Percentiles rank a stretch among this genome's conserved stretches.
Conservation (phyloP, 2,113 vertebrate genomes). For the Bucco capensis region DNA sequence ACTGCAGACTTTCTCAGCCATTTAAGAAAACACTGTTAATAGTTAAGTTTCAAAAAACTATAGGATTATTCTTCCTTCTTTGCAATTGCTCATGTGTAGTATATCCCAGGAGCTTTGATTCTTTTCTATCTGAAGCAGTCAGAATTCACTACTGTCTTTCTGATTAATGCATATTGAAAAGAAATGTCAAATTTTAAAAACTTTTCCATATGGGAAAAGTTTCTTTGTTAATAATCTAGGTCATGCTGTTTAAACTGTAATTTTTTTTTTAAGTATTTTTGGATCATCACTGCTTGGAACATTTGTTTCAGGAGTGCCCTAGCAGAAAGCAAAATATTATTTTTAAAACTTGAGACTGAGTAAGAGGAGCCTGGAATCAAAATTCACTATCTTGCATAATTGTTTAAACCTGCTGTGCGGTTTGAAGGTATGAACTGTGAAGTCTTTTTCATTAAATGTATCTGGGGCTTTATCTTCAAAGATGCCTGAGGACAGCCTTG, state of each 20-base stretch:
- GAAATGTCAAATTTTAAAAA: background rate
- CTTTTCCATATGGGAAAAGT: background rate
- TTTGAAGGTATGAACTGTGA: background rate
- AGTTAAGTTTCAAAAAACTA: background rate
- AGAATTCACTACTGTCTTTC: conserved; percentile 14
- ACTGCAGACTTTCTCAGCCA: conserved; percentile 29
- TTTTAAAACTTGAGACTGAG: conserved; percentile 20
- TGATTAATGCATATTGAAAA: conserved; percentile 8
- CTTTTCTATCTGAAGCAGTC: conserved; percentile 6
- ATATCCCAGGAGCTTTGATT: background rate
- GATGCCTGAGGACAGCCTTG: conserved; percentile 1
- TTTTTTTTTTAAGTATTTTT: conserved; percentile 1
- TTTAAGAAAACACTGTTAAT: conserved; percentile 21
- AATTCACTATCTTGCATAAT: conserved; percentile 8
- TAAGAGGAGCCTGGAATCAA: background rate
- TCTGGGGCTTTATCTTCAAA: conserved; percentile 3
- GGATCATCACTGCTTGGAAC: conserved; percentile 6
- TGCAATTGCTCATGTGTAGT: background rate
- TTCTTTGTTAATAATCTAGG: conserved; percentile 1
- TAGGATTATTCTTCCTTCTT: background rate
- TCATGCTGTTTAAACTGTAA: background rate
- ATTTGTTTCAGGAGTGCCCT: background rate
- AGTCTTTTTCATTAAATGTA: background rate
- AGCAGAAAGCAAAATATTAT: conserved; percentile 38
- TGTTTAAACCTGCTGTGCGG: background rate